Conservation (phyloP, 2,113 vertebrate species). For the Neomonachus schauinslandi region DNA sequence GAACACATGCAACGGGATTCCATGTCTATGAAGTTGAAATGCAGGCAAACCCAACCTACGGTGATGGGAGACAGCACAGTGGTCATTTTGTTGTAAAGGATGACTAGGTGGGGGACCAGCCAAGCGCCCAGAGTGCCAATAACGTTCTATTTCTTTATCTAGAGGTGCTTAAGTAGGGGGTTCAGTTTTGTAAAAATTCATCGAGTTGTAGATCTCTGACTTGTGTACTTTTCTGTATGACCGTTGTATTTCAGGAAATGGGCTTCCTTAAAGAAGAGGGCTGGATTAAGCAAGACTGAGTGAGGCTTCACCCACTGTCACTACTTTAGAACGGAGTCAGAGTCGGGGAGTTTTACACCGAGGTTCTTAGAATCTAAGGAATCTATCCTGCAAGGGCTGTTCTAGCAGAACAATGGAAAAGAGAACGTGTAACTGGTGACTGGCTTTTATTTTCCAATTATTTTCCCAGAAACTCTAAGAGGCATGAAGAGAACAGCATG, state of each 20-base stretch:
- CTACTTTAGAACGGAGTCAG: not conserved
- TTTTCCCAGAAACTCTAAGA: not conserved
- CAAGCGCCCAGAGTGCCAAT: not conserved
- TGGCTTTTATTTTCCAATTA: constrained; percentile 1
- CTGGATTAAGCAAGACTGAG: not conserved
- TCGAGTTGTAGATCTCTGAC: not conserved
- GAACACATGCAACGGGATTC: not conserved
- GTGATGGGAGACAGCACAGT: not conserved
- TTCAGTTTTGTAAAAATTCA: not conserved
- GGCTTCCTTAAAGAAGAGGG: not conserved
- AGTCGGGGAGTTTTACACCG: not conserved
- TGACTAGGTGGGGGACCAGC: not conserved
- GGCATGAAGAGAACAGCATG: not conserved
- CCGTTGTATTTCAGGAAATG: not conserved
- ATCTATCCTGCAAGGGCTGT: not conserved
- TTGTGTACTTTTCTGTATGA: not conserved
- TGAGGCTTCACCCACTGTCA: not conserved
- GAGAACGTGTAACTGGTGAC: not conserved
- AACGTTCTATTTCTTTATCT: not conserved
- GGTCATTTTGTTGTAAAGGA: not conserved
- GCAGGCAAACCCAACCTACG: not conserved
- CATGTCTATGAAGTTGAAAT: not conserved
- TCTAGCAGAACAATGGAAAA: not conserved
- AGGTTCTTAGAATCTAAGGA: not conserved
- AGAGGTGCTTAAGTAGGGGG: not conserved